phyloP scores from a whole-genome alignment of 1,140 invertebrate species.

The Drosophila hydei region DNA sequence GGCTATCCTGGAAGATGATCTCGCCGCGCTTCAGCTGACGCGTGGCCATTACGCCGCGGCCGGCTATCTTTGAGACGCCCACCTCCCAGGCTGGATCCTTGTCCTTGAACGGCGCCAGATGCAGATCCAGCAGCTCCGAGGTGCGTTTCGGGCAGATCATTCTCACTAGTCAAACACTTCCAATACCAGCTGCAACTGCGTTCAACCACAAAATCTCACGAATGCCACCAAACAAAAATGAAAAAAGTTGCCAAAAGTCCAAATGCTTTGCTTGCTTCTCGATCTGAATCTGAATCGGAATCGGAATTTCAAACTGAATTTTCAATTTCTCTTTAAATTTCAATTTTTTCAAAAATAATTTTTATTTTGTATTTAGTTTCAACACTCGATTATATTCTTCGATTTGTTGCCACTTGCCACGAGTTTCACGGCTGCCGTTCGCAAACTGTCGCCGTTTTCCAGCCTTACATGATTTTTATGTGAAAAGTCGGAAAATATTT shows the following conservation, averaged over 20 bases:
- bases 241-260: background rate
- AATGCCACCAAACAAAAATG: slow-evolving; percentile 7
- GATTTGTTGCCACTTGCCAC: slow-evolving; percentile 48
- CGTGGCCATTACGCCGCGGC: slow-evolving; percentile 87
- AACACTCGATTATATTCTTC: slow-evolving; percentile 30
- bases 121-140: slow-evolving; percentile 73
- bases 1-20: slow-evolving; percentile 88
- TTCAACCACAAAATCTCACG: background rate
- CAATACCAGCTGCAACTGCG: background rate
- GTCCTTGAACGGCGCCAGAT: slow-evolving; percentile 80
- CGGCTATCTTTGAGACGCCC: slow-evolving; percentile 75
- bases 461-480: slow-evolving; percentile 83
- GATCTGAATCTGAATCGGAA: background rate
- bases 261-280: background rate
- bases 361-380: background rate
- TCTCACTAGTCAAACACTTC: background rate
- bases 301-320: background rate
- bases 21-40: slow-evolving; percentile 87
- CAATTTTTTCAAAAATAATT: background rate
- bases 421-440: slow-evolving; percentile 74
- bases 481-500: slow-evolving; percentile 67
- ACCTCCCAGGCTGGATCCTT: slow-evolving; percentile 82
- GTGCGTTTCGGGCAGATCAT: slow-evolving; percentile 83
- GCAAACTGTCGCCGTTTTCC: slow-evolving; percentile 83
- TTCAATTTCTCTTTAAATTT: background rate